Evolutionary conservation across 2,888 invertebrate species (phyloP), one percentile per base, ranked within the genome.

Genomic region (Caenorhabditis afra): DNA sequence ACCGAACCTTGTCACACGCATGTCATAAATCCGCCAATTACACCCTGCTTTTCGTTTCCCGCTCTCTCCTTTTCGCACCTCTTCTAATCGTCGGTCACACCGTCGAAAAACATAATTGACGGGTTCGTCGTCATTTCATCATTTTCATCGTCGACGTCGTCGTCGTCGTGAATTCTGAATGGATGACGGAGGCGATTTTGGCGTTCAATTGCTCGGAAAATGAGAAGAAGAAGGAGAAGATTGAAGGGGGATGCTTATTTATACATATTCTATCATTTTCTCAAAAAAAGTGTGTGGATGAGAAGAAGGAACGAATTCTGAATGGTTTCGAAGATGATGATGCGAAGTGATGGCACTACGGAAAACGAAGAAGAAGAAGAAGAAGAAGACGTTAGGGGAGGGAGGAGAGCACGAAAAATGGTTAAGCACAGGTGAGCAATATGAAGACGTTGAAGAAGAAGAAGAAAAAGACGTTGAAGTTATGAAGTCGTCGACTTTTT

Each of bases 1-100:
- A n/a, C n/a, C n/a, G n/a, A n/a, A n/a, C 29, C 29, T 5, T 29
- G 29, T 29, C 61, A 49, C 18, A 14, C 62, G 22, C 52, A 22
- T 52, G 53, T 71, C 70, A 55, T 71, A 71, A 71, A 71, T 71
- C 57, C 64, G 35, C 71, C 61, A 71, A 71, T 71, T 71, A 71
- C 62, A 71, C 55, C 37, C 7, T 29, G 39, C 22, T 45, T 39
- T 44, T 20, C 29, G 3, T 29, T 29, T 29, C 7, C 11, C 41
- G 41, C 11, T 11, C 41, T 41, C 11, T 41, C 11, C 39, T 41
- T 41, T 41, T 41, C 39, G 57, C 39, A 41, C 39, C 39, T 20
- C 53, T n/a, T 39, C 44, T 53, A 65, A 65, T 65, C 65, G 65
- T 65, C 39, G 22, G 23, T 29, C 29, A 29, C 29, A n/a, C n/a